These are phyloP conservation scores for Ptyas mucosa DNA, from an alignment of 2,113 vertebrate genomes.

Conservation along the genomic window DNA sequence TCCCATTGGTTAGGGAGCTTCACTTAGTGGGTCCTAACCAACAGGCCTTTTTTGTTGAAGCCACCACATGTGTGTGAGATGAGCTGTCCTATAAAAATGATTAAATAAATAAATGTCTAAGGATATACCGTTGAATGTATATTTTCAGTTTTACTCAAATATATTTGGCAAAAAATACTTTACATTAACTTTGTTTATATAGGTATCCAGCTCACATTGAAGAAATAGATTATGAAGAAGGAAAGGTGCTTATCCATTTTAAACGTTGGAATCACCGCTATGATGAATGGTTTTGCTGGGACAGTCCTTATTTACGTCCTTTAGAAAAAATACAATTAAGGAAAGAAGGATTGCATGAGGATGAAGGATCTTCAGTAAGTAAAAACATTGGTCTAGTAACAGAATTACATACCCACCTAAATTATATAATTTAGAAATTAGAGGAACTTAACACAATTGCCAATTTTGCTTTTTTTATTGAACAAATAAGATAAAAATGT, in stretches of 20 bases:
- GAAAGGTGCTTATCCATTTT: conserved; percentile 91
- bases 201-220: conserved; percentile 96
- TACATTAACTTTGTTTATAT: conserved; percentile 32
- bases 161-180: conserved; percentile 19
- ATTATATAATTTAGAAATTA: background rate
- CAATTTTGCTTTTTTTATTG: background rate
- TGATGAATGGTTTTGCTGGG: conserved; percentile 96
- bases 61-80: background rate
- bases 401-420: background rate
- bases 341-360: conserved; percentile 84
- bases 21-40: background rate
- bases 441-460: background rate
- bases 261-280: conserved; percentile 96
- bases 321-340: conserved; percentile 91
- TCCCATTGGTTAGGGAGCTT: background rate
- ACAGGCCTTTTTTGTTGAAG: background rate
- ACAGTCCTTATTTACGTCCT: conserved; percentile 86
- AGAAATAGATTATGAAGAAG: conserved; percentile 92
- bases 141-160: background rate
- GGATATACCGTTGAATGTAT: background rate
- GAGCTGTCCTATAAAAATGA: background rate
- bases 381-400: background rate
- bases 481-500: background rate
- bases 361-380: conserved; percentile 82
- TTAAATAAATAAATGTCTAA: background rate